A percentile compares a stretch with the other conserved stretches of the same genome.
phyloP scores from a whole-genome alignment of 2,113 vertebrate genomes.

The Mastomys coucha region DNA sequence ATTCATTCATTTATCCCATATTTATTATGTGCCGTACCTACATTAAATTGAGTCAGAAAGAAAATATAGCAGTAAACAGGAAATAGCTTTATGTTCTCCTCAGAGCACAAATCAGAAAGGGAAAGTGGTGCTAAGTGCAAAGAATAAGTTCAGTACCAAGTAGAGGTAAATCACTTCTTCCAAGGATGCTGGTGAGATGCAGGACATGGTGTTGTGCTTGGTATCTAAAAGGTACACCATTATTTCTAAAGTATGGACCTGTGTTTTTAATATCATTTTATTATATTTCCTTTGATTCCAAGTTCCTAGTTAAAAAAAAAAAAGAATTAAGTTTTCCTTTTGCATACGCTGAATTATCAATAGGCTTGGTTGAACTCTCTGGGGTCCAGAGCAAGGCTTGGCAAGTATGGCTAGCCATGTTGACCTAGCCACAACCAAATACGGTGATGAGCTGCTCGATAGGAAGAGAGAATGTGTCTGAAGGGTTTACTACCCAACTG shows the following conservation, averaged over 20 bases:
- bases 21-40: not conserved
- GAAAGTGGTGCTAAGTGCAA: not conserved
- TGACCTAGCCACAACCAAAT: not conserved
- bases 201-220: not conserved
- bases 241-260: not conserved
- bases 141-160: not conserved
- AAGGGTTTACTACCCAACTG: not conserved
- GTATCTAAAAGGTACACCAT: not conserved
- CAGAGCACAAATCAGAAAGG: not conserved
- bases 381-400: not conserved
- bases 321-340: not conserved
- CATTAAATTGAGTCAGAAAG: not conserved
- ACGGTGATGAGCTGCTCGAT: not conserved
- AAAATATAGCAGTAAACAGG: not conserved
- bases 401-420: rapidly evolving
- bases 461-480: not conserved
- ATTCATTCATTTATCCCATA: not conserved
- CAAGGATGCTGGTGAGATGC: not conserved
- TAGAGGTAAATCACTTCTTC: not conserved
- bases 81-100: not conserved
- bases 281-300: not conserved
- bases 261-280: not conserved
- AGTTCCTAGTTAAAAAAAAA: not conserved
- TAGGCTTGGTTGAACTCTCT: not conserved
- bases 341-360: not conserved